A percentile compares a stretch with the other conserved stretches of the same genome.
Evolutionary conservation across 2,888 invertebrate species (phyloP).

Genomic region (Lacanobia wlatinum): DNA sequence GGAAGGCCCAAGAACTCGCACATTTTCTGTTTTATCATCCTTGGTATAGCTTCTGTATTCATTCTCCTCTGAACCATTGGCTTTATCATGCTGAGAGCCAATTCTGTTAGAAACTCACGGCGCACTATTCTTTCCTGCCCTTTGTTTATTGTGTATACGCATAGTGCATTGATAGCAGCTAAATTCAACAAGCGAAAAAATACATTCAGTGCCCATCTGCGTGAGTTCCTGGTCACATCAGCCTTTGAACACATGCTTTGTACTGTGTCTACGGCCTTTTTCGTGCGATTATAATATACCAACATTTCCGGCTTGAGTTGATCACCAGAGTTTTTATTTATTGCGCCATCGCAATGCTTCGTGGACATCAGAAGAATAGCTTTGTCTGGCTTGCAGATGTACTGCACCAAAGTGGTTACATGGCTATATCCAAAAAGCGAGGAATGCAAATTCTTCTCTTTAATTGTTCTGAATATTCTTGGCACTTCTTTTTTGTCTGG

Average conservation of each 20-base stretch:
- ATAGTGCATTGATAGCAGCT: conserved; percentile 53
- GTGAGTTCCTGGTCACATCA: conserved; percentile 53
- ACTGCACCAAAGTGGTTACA: conserved; percentile 48
- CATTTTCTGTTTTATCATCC: conserved; percentile 47
- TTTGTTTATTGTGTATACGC: conserved; percentile 46
- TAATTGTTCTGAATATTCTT: conserved; percentile 38
- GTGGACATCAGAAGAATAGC: conserved; percentile 44
- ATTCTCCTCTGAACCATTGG: conserved; percentile 44
- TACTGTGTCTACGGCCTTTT: conserved; percentile 39
- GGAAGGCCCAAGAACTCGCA: conserved; percentile 37
- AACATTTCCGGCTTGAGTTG: conserved; percentile 43
- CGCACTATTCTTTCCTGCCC: conserved; percentile 47
- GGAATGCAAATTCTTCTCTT: conserved; percentile 29
- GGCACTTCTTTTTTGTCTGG: conserved; percentile 52
- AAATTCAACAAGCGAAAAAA: conserved; percentile 51
- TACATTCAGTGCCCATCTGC: conserved; percentile 51
- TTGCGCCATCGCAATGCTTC: conserved; percentile 32
- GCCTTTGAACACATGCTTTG: conserved; percentile 44
- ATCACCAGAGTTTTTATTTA: conserved; percentile 25
- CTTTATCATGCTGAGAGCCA: conserved; percentile 50
- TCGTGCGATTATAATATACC: conserved; percentile 41
- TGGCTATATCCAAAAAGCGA: conserved; percentile 46
- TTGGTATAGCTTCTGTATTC: conserved; percentile 33
- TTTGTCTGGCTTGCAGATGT: conserved; percentile 40
- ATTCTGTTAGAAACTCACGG: conserved; percentile 51